Evolutionary conservation across 2,888 invertebrate genomes (phyloP).

Genomic region (Argynnis bischoffii): DNA sequence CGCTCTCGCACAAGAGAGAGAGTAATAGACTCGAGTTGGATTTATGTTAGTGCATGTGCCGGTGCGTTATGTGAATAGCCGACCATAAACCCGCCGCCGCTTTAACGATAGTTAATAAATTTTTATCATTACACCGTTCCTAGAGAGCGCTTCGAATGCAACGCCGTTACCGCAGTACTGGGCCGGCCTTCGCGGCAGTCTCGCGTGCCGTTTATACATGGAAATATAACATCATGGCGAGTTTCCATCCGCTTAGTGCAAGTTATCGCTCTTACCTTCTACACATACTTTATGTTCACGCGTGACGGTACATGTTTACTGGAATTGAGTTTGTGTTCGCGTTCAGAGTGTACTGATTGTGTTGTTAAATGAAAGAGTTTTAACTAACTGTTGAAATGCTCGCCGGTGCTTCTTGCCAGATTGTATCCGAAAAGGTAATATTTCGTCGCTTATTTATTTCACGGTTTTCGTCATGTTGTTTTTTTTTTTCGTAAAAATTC

Average conservation of each 20-base stretch:
- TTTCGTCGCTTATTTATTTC: not conserved
- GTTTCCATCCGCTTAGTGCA: not conserved
- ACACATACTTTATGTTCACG: constrained; percentile 11
- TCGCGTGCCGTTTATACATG: constrained; percentile 2
- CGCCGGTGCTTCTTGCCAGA: not conserved
- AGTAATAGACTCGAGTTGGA: constrained; percentile 76
- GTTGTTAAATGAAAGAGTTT: not conserved
- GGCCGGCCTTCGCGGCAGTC: not conserved
- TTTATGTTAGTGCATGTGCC: constrained; percentile 68
- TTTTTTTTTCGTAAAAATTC: too few species aligned
- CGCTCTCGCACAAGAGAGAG: constrained; percentile 77
- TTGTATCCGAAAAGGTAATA: not conserved
- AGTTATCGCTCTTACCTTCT: constrained; percentile 1
- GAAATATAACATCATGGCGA: not conserved
- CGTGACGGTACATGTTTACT: constrained; percentile 12
- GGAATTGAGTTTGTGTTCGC: not conserved
- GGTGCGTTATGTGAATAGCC: constrained; percentile 67
- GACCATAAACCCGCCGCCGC: constrained; percentile 64
- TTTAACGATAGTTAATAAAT: constrained; percentile 76
- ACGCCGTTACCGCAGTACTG: constrained; percentile 19
- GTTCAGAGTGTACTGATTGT: constrained; percentile 1
- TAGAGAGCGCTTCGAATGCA: constrained; percentile 44
- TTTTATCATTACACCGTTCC: constrained; percentile 70
- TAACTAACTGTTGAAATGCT: constrained; percentile 8
- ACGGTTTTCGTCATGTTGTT: too few species aligned